Percentiles rank a stretch among this genome's conserved stretches.
Evolutionary conservation across 2,888 invertebrate genomes (phyloP).

Genomic region (Torymus texanus): DNA sequence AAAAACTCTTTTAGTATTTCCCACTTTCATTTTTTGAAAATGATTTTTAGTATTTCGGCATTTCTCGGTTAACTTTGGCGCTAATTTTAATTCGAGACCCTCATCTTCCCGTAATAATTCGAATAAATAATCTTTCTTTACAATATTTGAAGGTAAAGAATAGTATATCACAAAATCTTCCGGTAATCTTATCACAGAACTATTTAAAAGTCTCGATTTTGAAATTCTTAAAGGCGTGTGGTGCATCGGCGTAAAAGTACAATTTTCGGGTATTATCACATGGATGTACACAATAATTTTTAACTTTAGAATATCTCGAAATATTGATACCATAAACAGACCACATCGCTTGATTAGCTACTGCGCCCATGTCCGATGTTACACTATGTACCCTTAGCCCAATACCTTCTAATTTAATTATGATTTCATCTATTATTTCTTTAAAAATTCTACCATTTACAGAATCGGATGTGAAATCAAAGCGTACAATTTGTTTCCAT

Average conservation of each 20-base stretch:
- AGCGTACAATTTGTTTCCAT: conserved; percentile 10
- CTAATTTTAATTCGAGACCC: conserved; percentile 42
- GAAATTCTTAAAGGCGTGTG: conserved; percentile 53
- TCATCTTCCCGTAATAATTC: conserved; percentile 50
- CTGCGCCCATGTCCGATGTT: conserved; percentile 50
- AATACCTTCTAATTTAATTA: conserved; percentile 52
- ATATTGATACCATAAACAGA: conserved; percentile 38
- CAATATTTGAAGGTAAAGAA: conserved; percentile 32
- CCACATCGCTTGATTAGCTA: conserved; percentile 51
- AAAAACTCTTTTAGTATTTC: no score
- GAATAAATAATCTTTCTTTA: conserved; percentile 18
- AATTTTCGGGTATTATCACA: conserved; percentile 38
- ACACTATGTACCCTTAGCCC: conserved; percentile 42
- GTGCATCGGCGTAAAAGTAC: conserved; percentile 45
- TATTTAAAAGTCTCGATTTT: conserved; percentile 33
- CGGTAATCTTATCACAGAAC: conserved; percentile 27
- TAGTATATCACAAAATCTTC: conserved; percentile 27
- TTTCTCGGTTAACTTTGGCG: conserved; percentile 41
- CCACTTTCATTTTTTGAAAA: conserved; percentile 47
- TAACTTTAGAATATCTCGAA: conserved; percentile 19
- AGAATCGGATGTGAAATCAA: conserved; percentile 60
- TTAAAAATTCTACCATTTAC: conserved; percentile 58
- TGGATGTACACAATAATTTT: conserved; percentile 57
- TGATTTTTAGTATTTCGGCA: conserved; percentile 29
- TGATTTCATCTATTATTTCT: conserved; percentile 57